Evolutionary conservation across 2,113 vertebrate genomes (phyloP).

Genomic region (Panthera leo): DNA sequence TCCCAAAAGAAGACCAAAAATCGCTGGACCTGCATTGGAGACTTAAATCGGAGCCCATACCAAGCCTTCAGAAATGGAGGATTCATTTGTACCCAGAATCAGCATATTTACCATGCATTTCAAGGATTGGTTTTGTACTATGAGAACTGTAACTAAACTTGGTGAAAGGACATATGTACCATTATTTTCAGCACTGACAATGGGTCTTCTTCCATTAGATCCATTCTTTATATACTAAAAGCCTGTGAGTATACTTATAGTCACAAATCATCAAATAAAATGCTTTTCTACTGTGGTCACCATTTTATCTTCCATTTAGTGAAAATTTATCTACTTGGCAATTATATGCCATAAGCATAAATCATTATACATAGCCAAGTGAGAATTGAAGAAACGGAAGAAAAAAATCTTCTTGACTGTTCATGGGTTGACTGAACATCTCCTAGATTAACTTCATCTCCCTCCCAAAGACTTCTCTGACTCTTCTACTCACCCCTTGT

Average conservation of each 20-base stretch:
- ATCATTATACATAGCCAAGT: not conserved
- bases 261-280: slow-evolving; percentile 38
- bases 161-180: not conserved
- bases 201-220: not conserved
- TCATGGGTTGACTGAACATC: not conserved
- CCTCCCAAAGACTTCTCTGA: not conserved
- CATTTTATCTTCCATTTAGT: not conserved
- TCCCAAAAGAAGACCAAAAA: slow-evolving; percentile 79
- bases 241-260: not conserved
- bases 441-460: not conserved
- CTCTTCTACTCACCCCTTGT: not conserved
- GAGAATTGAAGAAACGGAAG: not conserved
- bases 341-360: not conserved
- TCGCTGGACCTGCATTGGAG: slow-evolving; percentile 92
- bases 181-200: not conserved
- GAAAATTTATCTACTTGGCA: not conserved
- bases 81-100: slow-evolving; percentile 90
- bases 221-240: slow-evolving; percentile 17
- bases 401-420: slow-evolving; percentile 22
- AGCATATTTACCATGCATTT: slow-evolving; percentile 89
- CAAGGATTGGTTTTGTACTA: slow-evolving; percentile 85
- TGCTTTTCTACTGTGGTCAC: not conserved
- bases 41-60: slow-evolving; percentile 89
- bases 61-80: slow-evolving; percentile 92
- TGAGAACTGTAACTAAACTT: slow-evolving; percentile 82